Evolutionary conservation across 2,888 invertebrate species (phyloP).

Genomic region (Clepsis dumicolana): DNA sequence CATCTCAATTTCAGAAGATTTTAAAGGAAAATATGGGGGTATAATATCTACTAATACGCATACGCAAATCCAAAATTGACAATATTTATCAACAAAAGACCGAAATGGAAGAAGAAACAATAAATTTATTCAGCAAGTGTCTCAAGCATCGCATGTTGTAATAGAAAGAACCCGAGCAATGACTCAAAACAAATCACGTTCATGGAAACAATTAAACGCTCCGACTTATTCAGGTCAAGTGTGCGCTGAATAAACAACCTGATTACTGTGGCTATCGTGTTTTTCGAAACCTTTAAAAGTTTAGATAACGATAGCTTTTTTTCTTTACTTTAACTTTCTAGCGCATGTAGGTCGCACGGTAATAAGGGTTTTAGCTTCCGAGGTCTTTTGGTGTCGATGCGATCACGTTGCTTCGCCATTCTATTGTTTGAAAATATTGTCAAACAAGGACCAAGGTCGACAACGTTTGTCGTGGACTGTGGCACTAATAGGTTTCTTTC

Average conservation of each 20-base stretch:
- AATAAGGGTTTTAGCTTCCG: background rate
- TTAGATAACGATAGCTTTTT: background rate
- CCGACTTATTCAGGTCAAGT: constrained; percentile 60
- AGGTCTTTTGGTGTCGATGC: background rate
- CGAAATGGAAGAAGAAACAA: background rate
- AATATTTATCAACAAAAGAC: too few relatives aligned
- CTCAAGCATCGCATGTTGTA: constrained; percentile 15
- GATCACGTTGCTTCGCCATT: background rate
- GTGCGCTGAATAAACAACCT: constrained; percentile 59
- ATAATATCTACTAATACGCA: too few relatives aligned
- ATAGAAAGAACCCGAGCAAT: constrained; percentile 30
- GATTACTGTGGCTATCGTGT: constrained; percentile 25
- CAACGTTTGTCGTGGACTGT: background rate
- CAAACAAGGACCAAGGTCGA: background rate
- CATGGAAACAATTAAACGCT: constrained; percentile 48
- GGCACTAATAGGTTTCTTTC: background rate
- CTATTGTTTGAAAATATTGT: background rate
- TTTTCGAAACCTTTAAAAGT: constrained; percentile 13
- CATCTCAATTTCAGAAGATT: too few relatives aligned
- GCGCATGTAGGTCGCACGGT: background rate
- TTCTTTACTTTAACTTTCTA: background rate
- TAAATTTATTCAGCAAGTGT: background rate
- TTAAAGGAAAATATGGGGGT: too few relatives aligned
- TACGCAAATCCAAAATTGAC: too few relatives aligned
- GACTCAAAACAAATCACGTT: constrained; percentile 50